Percentiles rank a stretch among this genome's conserved stretches.
These are phyloP conservation scores for Equus quagga DNA, from an alignment of 2,113 vertebrate genomes.

Conservation along the genomic window DNA sequence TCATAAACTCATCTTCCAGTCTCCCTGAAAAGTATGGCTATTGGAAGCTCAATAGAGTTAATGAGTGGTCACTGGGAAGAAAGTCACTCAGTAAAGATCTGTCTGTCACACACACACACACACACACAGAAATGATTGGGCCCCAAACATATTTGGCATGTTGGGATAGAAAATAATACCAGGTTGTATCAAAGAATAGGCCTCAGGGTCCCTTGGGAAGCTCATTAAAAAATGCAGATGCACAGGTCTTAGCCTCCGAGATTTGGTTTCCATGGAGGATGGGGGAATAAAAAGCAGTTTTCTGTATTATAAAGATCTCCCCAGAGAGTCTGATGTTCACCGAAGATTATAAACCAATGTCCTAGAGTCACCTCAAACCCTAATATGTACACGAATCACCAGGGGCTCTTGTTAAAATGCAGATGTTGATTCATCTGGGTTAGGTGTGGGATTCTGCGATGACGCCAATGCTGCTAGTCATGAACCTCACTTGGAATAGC, in stretches of 20 bases:
- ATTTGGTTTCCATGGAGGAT: neutral
- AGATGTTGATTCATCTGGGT: neutral
- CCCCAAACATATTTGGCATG: neutral
- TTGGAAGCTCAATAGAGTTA: neutral
- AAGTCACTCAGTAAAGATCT: neutral
- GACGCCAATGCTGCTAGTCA: neutral
- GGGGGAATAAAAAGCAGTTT: neutral
- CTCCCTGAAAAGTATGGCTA: neutral
- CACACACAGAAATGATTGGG: neutral
- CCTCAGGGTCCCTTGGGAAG: neutral
- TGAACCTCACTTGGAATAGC: neutral
- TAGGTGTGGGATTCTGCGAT: neutral
- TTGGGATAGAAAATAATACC: neutral
- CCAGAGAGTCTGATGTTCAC: neutral
- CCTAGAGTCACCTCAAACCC: neutral
- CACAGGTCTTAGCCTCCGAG: neutral
- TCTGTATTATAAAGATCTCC: neutral
- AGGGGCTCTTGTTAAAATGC: neutral
- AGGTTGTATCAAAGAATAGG: neutral
- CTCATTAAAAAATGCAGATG: neutral
- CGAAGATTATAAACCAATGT: neutral
- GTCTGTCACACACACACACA: neutral
- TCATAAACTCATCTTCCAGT: neutral
- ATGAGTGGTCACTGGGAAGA: neutral
- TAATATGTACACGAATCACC: neutral